Conservation (phyloP, 1,140 invertebrate genomes). For the Cherax quadricarinatus region DNA sequence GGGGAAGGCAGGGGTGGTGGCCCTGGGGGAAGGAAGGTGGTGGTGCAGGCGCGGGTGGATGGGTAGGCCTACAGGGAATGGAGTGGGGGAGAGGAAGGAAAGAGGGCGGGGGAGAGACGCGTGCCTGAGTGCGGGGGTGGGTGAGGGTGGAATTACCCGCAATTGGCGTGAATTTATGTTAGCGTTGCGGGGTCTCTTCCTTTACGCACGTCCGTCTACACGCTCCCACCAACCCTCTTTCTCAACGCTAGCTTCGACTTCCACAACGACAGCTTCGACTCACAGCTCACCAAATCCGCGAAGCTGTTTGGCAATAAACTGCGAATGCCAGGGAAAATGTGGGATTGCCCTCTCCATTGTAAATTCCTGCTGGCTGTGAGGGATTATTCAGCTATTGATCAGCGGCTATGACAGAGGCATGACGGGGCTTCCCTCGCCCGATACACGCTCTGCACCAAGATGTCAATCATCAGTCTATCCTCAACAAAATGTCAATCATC, state of each 20-base stretch:
- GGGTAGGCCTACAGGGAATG: not conserved
- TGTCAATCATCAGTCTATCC: not conserved
- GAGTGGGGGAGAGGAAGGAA: not conserved
- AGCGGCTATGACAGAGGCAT: conserved; percentile 9
- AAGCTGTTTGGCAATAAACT: not conserved
- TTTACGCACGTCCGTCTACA: too few species aligned
- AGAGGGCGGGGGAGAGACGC: not conserved
- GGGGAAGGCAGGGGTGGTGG: not conserved
- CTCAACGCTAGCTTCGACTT: not conserved
- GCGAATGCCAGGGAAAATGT: conserved; percentile 12
- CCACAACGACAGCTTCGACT: not conserved
- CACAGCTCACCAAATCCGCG: too few species aligned
- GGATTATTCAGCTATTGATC: conserved; percentile 44
- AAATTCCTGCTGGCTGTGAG: conserved; percentile 34
- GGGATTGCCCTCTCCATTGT: conserved; percentile 9
- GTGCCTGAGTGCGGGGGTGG: conserved; percentile 22
- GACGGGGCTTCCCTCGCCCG: not conserved
- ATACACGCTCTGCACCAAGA: conserved; percentile 22
- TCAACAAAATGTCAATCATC: too few species aligned
- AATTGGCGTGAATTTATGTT: conserved; percentile 30
- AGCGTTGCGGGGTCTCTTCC: not conserved
- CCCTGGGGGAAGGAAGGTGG: not conserved
- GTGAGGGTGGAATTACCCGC: conserved; percentile 42
- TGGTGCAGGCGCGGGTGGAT: conserved; percentile 7
- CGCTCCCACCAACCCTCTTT: not conserved